Base-by-base conservation (phyloP, 2,797 vertebrate genomes). In the Malacoctenus gilli region DNA sequence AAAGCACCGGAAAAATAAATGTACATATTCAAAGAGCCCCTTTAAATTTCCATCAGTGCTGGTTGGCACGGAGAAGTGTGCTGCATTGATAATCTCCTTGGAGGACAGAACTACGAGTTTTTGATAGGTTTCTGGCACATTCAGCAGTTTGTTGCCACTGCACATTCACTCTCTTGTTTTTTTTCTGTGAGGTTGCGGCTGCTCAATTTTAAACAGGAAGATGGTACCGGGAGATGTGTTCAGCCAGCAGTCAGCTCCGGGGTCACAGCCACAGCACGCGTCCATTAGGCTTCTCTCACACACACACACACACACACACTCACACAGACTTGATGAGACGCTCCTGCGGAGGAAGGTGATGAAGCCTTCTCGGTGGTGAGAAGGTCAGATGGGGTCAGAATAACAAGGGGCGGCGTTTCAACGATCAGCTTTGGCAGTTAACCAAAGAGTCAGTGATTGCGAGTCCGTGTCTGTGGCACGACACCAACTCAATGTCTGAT, bases 51-150 rank as follows among this genome's bases (percentile, higher is more conserved):
- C 36, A 21, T 46, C 39, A n/a, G 32, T 48, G 25, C 8, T 48
- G 20, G 43, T 38, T 73, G 32, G 36, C 12, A 66, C 9, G 38
- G 32, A 70, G 65, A 80, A 58, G 57, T 65, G 72, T 36, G 48
- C 16, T 30, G 59, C 12, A 32, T 61, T 59, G 25, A 34, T 48
- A 52, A 61, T 57, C 59, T 61, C 48, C 25, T 4, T 43, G 44
- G 50, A 54, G 22, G 16, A 44, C 15, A 32, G 9, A 14, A 12
- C 1, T 3, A n/a, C 11, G 68, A 66, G 40, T 60, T 70, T 59
- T 25, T 65, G 41, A 50, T 35, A 4, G 21, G 7, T 49, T 15
- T 59, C 50, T 50, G 55, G 19, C 22, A 43, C 19, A 13, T n/a
- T 30, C 31, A 43, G n/a, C 23, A 21, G 41, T 56, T 69, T 55